Evolutionary conservation across 1,140 invertebrate genomes (phyloP), one percentile per base, ranked within the genome.

Genomic region (Pomacea maculata): DNA sequence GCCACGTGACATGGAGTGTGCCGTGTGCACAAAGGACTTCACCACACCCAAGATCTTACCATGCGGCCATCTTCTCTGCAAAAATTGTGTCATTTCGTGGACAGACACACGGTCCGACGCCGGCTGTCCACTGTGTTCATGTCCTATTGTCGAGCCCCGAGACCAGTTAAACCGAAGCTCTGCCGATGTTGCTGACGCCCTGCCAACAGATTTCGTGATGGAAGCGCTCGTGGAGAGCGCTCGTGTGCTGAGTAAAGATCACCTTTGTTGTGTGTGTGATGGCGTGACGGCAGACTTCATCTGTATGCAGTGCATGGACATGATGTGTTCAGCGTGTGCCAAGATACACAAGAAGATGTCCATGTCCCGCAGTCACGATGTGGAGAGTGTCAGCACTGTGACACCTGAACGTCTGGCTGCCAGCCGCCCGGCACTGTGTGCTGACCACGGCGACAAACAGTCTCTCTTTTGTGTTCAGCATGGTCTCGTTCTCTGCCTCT

Each of bases 331-430:
- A 45, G 2, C 34, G 34, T 57, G 61, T 61, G 73, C 0, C 61
- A 75, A 54, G n/a, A 57, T 19, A 10, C 73, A 75, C 54, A 15
- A 19, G 73, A 75, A 75, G n/a, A 25, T 21, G 52, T 75, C 73
- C 4, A 25, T 57, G 54, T 29, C 21, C 9, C 55, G 25, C 12
- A 15, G 61, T 57, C 73, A 75, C 54, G 34, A 45, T 45, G 34
- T 45, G 34, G 34, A 45, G 34, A 45, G 34, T 45, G 3, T 45
- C 34, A 45, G 34, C 34, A 45, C 34, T 45, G 34, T 45, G 34
- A 45, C 34, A 45, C 34, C 34, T 45, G 34, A 45, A 45, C 34
- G 34, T 45, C 34, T 45, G 34, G 34, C 34, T 45, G 34, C 34
- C 34, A 45, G 34, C 34, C 34, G 34, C 34, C 3, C 6, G 0